Evolutionary conservation across 2,888 invertebrate species (phyloP), one percentile per base, ranked within the genome.

Genomic region (Julus scanicus): DNA sequence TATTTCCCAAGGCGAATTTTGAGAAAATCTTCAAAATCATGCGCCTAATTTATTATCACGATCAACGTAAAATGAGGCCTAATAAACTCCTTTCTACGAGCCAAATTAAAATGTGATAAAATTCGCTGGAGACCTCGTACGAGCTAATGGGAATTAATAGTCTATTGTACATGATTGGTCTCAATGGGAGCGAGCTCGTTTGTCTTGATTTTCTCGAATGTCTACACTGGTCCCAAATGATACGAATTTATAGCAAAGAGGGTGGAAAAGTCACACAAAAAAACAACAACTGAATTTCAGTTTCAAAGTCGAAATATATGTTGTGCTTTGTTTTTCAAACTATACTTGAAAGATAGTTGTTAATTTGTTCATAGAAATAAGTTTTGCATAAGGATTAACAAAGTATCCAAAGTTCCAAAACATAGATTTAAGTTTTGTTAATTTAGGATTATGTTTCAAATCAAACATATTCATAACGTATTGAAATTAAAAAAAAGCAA

Each of bases 141-240:
- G 2, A 86, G 53, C 53, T 86, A 86, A 86, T 86, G 86, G 86
- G 86, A 86, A 86, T 63, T 86, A 86, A 86, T 86, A 57, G 86
- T 57, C 86, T 53, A 63, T 86, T 57, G 49, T 57, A 86, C 39
- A 39, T 86, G 86, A 86, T 86, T 86, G 86, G 86, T 17, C 86
- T 86, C 86, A 57, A 63, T 57, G 86, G 86, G 86, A 53, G 39
- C 13, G 40, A 48, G 40, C 86, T 86, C 86, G 57, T 86, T 86
- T 86, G 86, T 86, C 86, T 86, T 86, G 86, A 86, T 86, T 86
- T 86, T 86, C 63, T 5, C 3, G 44, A 44, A 85, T n/a, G 49
- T 85, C 80, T 80, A 37, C 80, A 37, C 29, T 29, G 80, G 29
- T 80, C 80, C 80, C 80, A 80, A 80, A 80, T 80, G 80, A 37